Conservation (phyloP, 2,888 invertebrate species). For the Minunthozetes semirufus region DNA sequence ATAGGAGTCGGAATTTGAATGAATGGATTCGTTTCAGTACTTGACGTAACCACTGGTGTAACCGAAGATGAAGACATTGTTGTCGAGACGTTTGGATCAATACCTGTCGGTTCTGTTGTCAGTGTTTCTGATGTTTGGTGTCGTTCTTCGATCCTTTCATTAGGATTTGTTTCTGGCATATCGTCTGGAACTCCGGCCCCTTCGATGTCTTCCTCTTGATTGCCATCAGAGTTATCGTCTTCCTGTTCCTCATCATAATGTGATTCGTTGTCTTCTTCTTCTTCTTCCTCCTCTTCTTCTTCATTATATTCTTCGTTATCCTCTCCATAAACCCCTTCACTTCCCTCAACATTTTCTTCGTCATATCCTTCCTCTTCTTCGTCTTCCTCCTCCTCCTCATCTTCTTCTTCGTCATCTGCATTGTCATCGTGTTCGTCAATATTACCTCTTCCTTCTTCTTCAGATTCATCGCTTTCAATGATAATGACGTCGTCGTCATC, state of each 20-base stretch:
- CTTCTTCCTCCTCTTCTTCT: not conserved
- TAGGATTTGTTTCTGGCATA: not conserved
- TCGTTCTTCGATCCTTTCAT: not conserved
- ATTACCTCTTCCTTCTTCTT: not conserved
- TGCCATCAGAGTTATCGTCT: not conserved
- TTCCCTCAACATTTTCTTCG: not conserved
- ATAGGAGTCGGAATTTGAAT: constrained; percentile 23
- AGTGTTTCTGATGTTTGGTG: not conserved
- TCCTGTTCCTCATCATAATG: not conserved
- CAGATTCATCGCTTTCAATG: not conserved
- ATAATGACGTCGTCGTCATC: constrained; percentile 20
- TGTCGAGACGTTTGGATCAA: not conserved
- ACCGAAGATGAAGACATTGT: not conserved
- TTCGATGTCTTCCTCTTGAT: not conserved
- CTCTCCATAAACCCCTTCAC: not conserved
- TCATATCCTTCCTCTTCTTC: not conserved
- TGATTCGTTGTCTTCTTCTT: not conserved
- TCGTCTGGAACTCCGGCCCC: not conserved
- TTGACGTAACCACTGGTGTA: not conserved
- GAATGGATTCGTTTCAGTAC: constrained; percentile 23
- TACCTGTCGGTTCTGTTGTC: not conserved
- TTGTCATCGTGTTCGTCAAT: not conserved
- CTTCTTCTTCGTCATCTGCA: not conserved
- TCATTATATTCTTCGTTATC: not conserved
- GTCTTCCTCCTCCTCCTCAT: not conserved